Evolutionary conservation across 2,888 invertebrate species (phyloP), one percentile per base, ranked within the genome.

Genomic region (Agrotis exclamationis): DNA sequence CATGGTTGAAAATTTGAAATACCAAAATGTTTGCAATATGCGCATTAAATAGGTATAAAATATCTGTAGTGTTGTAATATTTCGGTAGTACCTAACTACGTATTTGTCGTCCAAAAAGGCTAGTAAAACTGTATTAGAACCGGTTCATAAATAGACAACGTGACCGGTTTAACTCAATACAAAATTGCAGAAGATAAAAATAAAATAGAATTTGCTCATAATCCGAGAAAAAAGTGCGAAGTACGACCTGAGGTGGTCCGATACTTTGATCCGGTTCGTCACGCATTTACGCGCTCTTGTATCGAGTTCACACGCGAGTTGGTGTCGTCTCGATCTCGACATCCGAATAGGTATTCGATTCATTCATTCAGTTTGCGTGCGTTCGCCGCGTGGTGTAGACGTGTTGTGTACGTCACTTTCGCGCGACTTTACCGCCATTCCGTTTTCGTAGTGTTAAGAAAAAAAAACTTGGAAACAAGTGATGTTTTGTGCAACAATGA

Each of bases 301-400:
- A 73, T 82, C 79, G 82, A 82, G 79, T 80, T 73, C 60, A 79
- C 82, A 70, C 70, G 56, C 83, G 70, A 64, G 13, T 59, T 48
- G 68, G 48, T 73, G 48, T 59, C 39, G 73, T 54, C 62, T 66
- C 85, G 84, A 78, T 73, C 63, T 60, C 82, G 58, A 67, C 62
- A 82, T 70, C 75, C 69, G 72, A 79, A 56, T 56, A 56, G 56
- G 56, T 56, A 56, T 64, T 86, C 86, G 82, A 79, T 85, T 85
- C 84, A 83, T 80, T 82, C 84, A 80, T 80, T 87, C 90, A 94
- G 94, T 94, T 88, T 86, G 92, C 92, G 91, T 89, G 90, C 89
- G 85, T 85, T 84, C 86, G 92, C 89, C 87, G 90, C 83, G 72
- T 48, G 74, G 72, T 60, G 66, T 53, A 74, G 83, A 78, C 75